Base-by-base conservation (phyloP, 1,140 invertebrate genomes). In the Bombus sylvicola region DNA sequence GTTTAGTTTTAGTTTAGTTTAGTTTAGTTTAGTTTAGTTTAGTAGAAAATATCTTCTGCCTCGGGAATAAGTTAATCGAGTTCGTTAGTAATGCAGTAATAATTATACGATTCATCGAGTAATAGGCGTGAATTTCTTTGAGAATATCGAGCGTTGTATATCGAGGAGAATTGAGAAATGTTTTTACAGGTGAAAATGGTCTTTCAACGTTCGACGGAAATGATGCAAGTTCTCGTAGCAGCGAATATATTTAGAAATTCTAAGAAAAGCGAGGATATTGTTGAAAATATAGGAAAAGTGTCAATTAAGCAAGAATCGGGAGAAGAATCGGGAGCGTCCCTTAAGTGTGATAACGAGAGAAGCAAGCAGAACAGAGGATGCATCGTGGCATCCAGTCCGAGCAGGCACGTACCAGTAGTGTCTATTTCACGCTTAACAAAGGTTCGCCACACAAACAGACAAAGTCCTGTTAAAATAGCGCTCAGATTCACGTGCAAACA, bases 381-480 rank as follows among this genome's bases (percentile, higher is more conserved):
- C 47, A 15, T 57, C 68, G 6, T 28, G 22, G 34, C 68, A 22
- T n/a, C 28, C 18, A 25, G 47, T 34, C 12, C 25, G 2, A 31
- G 43, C 31, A 34, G n/a, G 31, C 43, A 73, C 6, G 37, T 64
- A 78, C 22, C 57, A 66, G 31, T 31, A 75, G 53, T 41, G 25
- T 66, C 57, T 74, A 71, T 75, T 75, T 82, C 81, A 39, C 31
- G 34, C 31, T 82, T n/a, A 66, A 82, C 81, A 66, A 75, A 66
- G 25, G 13, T 3, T 4, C 43, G 28, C n/a, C n/a, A 22, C 41
- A 75, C 22, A 34, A 47, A 82, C 69, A 39, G 25, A 10, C 31
- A 37, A 82, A 75, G 41, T 82, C 74, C 71, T 25, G 81, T 15
- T 74, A 39, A 75, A 75, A 41, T 66, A 43, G 31, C 41, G 9